Evolutionary conservation across 2,888 invertebrate species (phyloP).

Genomic region (Hirtodrosophila cameraria): DNA sequence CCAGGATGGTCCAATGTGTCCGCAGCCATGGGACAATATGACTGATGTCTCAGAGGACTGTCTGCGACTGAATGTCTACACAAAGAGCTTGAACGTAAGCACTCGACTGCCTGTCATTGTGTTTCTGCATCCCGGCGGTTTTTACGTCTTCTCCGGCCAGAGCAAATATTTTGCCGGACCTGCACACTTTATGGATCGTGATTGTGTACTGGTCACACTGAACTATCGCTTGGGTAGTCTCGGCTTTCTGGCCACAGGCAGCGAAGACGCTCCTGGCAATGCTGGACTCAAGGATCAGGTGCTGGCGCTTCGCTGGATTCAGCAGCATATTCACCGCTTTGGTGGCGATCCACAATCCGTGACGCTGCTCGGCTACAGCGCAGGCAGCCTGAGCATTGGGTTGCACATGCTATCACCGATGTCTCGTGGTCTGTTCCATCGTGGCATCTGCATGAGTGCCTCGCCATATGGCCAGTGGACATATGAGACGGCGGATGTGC

Average conservation of each 20-base stretch:
- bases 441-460: constrained; percentile 88
- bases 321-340: constrained; percentile 87
- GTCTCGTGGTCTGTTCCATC: constrained; percentile 88
- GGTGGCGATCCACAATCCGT: constrained; percentile 88
- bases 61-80: constrained; percentile 86
- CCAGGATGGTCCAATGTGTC: constrained; percentile 86
- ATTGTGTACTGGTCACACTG: constrained; percentile 87
- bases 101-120: constrained; percentile 86
- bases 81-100: constrained; percentile 70
- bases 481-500: constrained; percentile 85
- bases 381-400: constrained; percentile 85
- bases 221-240: constrained; percentile 86
- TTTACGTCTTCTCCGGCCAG: constrained; percentile 86
- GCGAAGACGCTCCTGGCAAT: constrained; percentile 88
- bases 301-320: constrained; percentile 87
- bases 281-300: constrained; percentile 90
- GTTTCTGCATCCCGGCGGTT: constrained; percentile 88
- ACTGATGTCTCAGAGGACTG: constrained; percentile 85
- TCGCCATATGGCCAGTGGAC: constrained; percentile 85
- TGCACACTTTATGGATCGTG: constrained; percentile 87
- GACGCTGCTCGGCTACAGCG: constrained; percentile 87
- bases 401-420: constrained; percentile 87
- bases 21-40: constrained; percentile 81
- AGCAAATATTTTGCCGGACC: constrained; percentile 85
- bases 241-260: constrained; percentile 88